Base-by-base conservation (phyloP, 2,888 invertebrate species). In the Eupithecia abbreviata region DNA sequence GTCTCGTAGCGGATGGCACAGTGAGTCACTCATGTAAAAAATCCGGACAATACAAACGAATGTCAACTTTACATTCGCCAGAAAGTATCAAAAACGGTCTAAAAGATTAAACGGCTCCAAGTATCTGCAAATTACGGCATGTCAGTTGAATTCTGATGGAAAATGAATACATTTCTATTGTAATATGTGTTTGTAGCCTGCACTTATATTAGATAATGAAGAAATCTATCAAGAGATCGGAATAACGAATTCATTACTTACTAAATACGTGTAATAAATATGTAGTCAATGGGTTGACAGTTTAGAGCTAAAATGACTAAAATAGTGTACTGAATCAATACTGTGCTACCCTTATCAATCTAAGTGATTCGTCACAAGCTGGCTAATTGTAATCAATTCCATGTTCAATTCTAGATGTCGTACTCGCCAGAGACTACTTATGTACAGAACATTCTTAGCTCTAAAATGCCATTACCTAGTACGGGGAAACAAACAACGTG, bases 151-250 rank as follows among this genome's bases (percentile, higher is more conserved):
- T 89, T 91, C 88, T 92, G 92, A 89, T 93, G 91, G 92, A 89
- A 95, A 95, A 92, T 91, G 88, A 94, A 94, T 94, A 92, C 89
- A 88, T 92, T 90, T 89, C 94, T 95, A 95, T 94, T 95, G 94
- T 94, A 94, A 94, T 92, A 90, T 94, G 93, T 94, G 94, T 92
- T 86, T 90, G 89, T 92, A 93, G 94, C 94, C 94, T 94, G 94
- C 93, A 82, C 86, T 92, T 91, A 93, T 92, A 92, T 87, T 89
- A 90, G 87, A 89, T 92, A 92, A 81, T 88, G 91, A 92, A 93
- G 90, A 90, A 93, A 91, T 90, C 93, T 93, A 94, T 92, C 88
- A 88, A 93, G 92, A 93, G 91, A 92, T 93, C 89, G 92, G 92
- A 92, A 89, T 93, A 94, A 94, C 94, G 93, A 90, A 92, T 92